Evolutionary conservation across 2,888 invertebrate species (phyloP).

Genomic region (Cheilosia scutellata): DNA sequence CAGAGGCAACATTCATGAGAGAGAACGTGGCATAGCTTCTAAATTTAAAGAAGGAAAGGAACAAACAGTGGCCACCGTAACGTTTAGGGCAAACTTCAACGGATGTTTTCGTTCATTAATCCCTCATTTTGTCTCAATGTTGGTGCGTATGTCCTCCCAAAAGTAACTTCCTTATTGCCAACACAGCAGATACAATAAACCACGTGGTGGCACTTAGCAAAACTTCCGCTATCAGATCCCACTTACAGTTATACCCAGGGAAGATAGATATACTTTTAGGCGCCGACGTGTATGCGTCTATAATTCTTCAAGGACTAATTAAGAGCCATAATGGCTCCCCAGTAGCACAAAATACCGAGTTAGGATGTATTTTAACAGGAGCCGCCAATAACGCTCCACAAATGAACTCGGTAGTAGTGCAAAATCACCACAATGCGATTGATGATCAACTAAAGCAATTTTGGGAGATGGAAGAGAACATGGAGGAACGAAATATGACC

Average conservation of each 20-base stretch:
- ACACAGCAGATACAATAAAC: not conserved
- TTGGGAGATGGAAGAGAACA: constrained; percentile 23
- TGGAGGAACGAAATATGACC: not conserved
- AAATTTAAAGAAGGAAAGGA: too few species aligned
- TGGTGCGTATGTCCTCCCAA: constrained; percentile 13
- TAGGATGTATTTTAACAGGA: constrained; percentile 37
- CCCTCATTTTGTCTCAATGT: not conserved
- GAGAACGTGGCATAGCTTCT: not conserved
- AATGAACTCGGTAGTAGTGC: not conserved
- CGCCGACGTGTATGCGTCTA: constrained; percentile 21
- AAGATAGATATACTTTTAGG: constrained; percentile 16
- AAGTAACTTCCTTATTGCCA: constrained; percentile 15
- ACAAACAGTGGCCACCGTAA: not conserved
- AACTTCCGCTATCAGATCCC: too few species aligned
- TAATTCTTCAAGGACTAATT: constrained; percentile 29
- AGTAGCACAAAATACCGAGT: constrained; percentile 36
- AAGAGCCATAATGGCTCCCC: not conserved
- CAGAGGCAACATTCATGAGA: constrained; percentile 19
- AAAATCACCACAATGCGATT: constrained; percentile 23
- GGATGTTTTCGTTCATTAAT: not conserved
- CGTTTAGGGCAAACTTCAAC: constrained; percentile 17
- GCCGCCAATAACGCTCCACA: not conserved
- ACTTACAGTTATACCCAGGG: too few species aligned
- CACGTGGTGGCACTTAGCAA: too few species aligned
- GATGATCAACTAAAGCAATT: constrained; percentile 13